phyloP scores from a whole-genome alignment of 2,113 vertebrate species.

The Atherinomorus stipes region DNA sequence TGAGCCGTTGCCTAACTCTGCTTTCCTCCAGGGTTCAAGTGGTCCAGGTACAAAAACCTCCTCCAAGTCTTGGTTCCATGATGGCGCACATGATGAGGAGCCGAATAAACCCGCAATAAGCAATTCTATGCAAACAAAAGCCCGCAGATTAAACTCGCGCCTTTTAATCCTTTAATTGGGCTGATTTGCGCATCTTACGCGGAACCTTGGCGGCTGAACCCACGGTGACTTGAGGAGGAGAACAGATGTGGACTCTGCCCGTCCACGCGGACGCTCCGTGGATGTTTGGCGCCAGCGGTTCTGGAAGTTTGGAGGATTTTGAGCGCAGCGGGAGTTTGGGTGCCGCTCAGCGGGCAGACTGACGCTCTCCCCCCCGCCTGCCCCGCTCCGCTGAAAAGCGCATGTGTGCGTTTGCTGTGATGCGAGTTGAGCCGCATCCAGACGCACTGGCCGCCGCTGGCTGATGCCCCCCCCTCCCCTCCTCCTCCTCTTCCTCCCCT shows the following conservation, averaged over 20 bases:
- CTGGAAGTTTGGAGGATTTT: slow-evolving; percentile 65
- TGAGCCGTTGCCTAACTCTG: no score
- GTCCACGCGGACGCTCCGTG: background rate
- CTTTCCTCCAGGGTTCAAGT: no score
- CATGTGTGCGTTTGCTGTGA: slow-evolving; percentile 65
- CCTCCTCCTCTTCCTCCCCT: slow-evolving; percentile 55
- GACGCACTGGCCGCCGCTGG: slow-evolving; percentile 82
- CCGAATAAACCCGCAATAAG: background rate
- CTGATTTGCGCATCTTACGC: slow-evolving; percentile 10
- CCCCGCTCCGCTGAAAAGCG: slow-evolving; percentile 44
- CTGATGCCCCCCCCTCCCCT: slow-evolving; percentile 67
- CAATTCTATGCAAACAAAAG: background rate
- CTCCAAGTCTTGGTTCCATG: background rate
- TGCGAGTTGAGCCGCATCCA: slow-evolving; percentile 70
- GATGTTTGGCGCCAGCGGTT: background rate
- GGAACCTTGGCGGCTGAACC: background rate
- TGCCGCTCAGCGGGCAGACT: slow-evolving; percentile 14
- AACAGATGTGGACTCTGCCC: background rate
- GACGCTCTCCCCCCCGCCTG: slow-evolving; percentile 30
- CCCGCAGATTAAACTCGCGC: background rate
- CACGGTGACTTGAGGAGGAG: background rate
- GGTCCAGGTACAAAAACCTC: no score
- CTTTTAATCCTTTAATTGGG: slow-evolving; percentile 13
- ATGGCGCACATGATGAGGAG: background rate
- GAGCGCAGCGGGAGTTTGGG: slow-evolving; percentile 18